phyloP scores from a whole-genome alignment of 2,797 vertebrate genomes.

The Clarias laeviceps region DNA sequence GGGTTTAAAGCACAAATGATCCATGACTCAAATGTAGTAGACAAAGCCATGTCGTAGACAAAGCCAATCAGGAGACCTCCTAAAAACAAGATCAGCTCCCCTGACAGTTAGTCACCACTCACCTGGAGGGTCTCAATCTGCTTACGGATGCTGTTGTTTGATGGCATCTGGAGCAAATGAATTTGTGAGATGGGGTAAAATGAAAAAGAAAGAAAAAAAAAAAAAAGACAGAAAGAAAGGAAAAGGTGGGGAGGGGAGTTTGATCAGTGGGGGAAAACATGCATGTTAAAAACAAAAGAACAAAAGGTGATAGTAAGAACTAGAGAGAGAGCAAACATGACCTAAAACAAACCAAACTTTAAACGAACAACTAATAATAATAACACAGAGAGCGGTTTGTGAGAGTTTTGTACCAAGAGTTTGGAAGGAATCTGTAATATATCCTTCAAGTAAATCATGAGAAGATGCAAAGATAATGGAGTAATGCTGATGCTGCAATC shows the following conservation, averaged over 20 bases:
- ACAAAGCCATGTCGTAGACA: conserved; percentile 31
- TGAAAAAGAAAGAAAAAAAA: conserved; percentile 68
- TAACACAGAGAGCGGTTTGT: conserved; percentile 31
- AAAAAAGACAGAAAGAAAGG: conserved; percentile 69
- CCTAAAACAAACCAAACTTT: conserved; percentile 33
- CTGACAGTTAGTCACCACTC: conserved; percentile 81
- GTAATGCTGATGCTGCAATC: neutral
- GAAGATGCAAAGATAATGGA: no score
- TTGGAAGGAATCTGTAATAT: no score
- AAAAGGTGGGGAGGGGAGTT: conserved; percentile 77
- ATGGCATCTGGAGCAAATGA: conserved; percentile 99
- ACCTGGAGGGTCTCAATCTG: conserved; percentile 99
- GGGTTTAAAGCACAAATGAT: conserved; percentile 5
- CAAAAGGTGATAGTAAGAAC: conserved; percentile 76
- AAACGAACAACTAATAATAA: neutral
- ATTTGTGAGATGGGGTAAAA: conserved; percentile 74
- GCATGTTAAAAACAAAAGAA: conserved; percentile 86
- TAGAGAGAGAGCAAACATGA: conserved; percentile 68
- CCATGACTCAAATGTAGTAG: conserved; percentile 20
- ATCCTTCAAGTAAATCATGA: neutral
- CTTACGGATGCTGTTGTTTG: conserved; percentile 99
- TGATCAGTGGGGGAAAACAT: conserved; percentile 80
- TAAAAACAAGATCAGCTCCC: conserved; percentile 7
- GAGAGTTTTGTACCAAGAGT: neutral
- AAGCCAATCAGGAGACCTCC: conserved; percentile 41